Conservation (phyloP, 2,888 invertebrate genomes). For the Machimus rusticus region DNA sequence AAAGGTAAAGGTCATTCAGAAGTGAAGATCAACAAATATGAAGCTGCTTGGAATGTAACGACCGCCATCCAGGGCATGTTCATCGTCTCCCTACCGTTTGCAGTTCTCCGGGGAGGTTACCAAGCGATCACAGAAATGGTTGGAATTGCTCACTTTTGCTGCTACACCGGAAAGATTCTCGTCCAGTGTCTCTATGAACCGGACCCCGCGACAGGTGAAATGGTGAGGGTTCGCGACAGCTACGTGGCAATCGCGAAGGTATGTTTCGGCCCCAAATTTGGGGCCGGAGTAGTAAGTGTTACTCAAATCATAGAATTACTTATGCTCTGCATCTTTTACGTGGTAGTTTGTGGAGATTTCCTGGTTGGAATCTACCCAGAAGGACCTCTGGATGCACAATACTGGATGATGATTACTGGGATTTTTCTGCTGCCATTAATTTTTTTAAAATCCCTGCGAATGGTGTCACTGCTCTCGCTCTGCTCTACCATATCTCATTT, state of each 20-base stretch:
- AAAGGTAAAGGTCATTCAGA: conserved; percentile 70
- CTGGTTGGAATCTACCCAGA: conserved; percentile 90
- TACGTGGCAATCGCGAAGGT: conserved; percentile 95
- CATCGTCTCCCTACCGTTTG: conserved; percentile 97
- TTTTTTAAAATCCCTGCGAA: conserved; percentile 90
- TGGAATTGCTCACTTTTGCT: conserved; percentile 97
- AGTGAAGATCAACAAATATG: conserved; percentile 91
- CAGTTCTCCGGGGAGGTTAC: conserved; percentile 98
- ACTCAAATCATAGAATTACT: conserved; percentile 96
- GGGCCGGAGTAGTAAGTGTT: conserved; percentile 87
- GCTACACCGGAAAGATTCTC: conserved; percentile 89
- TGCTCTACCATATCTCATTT: conserved; percentile 99
- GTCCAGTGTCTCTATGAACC: conserved; percentile 98
- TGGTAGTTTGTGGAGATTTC: conserved; percentile 96
- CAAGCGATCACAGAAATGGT: conserved; percentile 98
- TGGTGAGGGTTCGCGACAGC: conserved; percentile 88
- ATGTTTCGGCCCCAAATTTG: conserved; percentile 90
- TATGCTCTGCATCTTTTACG: conserved; percentile 99
- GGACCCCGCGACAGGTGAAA: conserved; percentile 81
- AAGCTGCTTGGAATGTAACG: conserved; percentile 99
- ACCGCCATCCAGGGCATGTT: conserved; percentile 99
- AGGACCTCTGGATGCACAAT: conserved; percentile 87
- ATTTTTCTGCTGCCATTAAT: conserved; percentile 91
- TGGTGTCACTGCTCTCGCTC: conserved; percentile 95
- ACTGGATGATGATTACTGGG: conserved; percentile 99